Percentiles rank a stretch among this genome's conserved stretches.
Evolutionary conservation across 2,797 vertebrate genomes (phyloP).

Genomic region (Notolabrus celidotus): DNA sequence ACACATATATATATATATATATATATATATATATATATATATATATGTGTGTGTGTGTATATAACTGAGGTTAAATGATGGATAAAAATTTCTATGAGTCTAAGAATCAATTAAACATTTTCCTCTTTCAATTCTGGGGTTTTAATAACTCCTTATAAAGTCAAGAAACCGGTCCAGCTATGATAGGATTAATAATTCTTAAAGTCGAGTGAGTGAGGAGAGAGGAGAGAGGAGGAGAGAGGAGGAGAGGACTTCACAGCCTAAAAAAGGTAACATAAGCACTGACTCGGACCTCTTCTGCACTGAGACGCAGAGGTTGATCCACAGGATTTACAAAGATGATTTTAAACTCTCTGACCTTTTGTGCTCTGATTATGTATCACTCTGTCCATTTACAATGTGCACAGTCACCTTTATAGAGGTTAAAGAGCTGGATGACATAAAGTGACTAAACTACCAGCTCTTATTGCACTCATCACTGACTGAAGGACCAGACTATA

Average conservation of each 20-base stretch:
- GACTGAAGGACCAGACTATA: no score
- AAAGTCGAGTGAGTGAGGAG: constrained; percentile 3
- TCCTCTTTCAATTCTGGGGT: constrained; percentile 1
- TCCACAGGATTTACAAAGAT: constrained; percentile 42
- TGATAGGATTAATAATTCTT: constrained; percentile 36
- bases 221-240: constrained; percentile 8
- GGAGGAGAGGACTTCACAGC: neutral
- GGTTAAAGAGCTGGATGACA: no score
- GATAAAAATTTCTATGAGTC: no score
- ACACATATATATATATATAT: no score
- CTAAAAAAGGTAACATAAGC: constrained; percentile 70
- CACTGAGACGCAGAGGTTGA: constrained; percentile 14
- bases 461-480: no score
- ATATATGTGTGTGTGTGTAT: no score
- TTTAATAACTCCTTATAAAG: constrained; percentile 48
- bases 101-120: neutral
- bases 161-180: constrained; percentile 13
- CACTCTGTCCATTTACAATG: constrained; percentile 12
- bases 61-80: no score
- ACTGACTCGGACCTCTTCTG: constrained; percentile 25
- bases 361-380: constrained; percentile 17
- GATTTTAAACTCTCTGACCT: constrained; percentile 30
- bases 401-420: constrained; percentile 5
- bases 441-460: no score
- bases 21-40: no score